Base-by-base conservation (phyloP, 2,113 vertebrate genomes). In the Cromileptes altivelis region DNA sequence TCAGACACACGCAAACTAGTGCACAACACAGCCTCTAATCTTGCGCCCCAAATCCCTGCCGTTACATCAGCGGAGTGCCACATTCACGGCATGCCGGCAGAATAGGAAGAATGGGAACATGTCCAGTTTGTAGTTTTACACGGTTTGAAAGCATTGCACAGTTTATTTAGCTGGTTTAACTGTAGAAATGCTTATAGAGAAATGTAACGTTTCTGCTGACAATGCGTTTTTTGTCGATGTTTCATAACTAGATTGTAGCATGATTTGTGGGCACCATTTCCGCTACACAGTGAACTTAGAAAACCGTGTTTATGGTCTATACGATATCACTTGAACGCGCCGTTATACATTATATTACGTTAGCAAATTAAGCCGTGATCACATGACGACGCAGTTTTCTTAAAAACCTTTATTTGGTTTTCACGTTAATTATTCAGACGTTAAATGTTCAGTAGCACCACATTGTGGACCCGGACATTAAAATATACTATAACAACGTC, bases 31-130 rank as follows among this genome's bases (percentile, higher is more conserved):
- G 27, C 30, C 30, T 55, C 11, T 85, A 88, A 91, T 86, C 86
- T 74, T 9, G 60, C 49, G 68, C 60, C 52, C 75, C 58, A 82
- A 90, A 91, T 91, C 86, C 84, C 45, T 61, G 18, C 11, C 55
- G 1, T 81, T 56, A 81, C 80, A 58, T 88, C 61, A 81, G 53
- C 2, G 2, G 57, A 15, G 17, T 82, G 87, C 3, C 10, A 30
- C 76, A 0, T 90, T 89, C n/a, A 86, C 0, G 42, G 10, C 0
- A 21, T n/a, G 9, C n/a, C 4, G 18, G 14, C 0, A 71, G 4
- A 86, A 78, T 83, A 12, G 77, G 77, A 84, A 67, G 12, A 70
- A 67, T 17, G 15, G 14, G 1, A 1, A 57, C 33, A 6, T 3
- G 1, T 4, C 17, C 15, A 55, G 5, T 10, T 11, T 45, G 9